Evolutionary conservation across 1,140 invertebrate species (phyloP).

Genomic region (Aphidius gifuensis): DNA sequence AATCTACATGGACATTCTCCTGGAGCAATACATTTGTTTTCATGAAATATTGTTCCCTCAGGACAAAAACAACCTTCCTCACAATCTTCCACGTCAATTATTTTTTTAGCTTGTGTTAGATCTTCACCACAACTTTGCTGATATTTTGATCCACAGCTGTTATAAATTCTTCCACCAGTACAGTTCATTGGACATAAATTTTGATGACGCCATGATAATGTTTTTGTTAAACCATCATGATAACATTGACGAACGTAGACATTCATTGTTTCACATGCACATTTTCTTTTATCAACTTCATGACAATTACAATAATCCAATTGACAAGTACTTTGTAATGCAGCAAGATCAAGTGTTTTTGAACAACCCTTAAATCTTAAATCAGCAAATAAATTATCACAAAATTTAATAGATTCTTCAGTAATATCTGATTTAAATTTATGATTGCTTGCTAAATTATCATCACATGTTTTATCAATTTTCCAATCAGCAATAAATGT

Average conservation of each 20-base stretch:
- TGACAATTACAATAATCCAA: constrained; percentile 76
- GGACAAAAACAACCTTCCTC: constrained; percentile 88
- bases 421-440: constrained; percentile 49
- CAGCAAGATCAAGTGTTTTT: constrained; percentile 57
- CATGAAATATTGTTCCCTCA: constrained; percentile 66
- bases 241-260: constrained; percentile 76
- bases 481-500: constrained; percentile 68
- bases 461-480: constrained; percentile 64
- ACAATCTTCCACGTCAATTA: constrained; percentile 56
- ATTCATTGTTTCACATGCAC: constrained; percentile 72
- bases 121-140: constrained; percentile 58
- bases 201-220: constrained; percentile 69
- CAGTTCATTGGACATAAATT: constrained; percentile 73
- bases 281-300: constrained; percentile 58
- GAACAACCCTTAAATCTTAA: constrained; percentile 64
- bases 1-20: constrained; percentile 77
- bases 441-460: constrained; percentile 54
- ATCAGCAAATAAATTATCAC: constrained; percentile 62
- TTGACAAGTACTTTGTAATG: constrained; percentile 65
- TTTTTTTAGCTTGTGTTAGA: constrained; percentile 24
- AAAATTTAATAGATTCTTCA: constrained; percentile 61
- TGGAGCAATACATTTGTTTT: constrained; percentile 68
- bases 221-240: constrained; percentile 61
- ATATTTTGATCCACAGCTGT: constrained; percentile 62
- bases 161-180: constrained; percentile 66